phyloP scores from a whole-genome alignment of 2,797 vertebrate genomes.

The Paratrypauchen microcephalus region DNA sequence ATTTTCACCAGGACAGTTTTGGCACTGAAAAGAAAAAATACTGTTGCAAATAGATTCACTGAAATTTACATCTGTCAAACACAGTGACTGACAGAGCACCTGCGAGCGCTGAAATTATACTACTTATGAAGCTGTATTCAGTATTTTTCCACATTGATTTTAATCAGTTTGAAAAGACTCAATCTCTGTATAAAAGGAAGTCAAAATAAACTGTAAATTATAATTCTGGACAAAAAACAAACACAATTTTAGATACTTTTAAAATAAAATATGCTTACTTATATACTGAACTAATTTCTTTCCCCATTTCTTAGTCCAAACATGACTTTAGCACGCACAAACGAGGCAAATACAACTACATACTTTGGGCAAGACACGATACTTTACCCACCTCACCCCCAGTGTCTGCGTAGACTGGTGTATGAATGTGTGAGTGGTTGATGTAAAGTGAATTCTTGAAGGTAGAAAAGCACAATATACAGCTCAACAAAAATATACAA shows the following conservation, averaged over 20 bases:
- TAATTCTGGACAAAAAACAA: background rate
- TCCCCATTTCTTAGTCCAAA: too few relatives aligned
- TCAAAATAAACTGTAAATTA: background rate
- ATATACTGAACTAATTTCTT: too few relatives aligned
- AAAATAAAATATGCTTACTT: background rate
- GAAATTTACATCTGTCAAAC: background rate
- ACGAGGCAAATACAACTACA: too few relatives aligned
- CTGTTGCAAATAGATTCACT: background rate
- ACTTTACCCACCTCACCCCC: too few relatives aligned
- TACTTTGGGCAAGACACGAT: too few relatives aligned
- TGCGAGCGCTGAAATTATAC: slow-evolving; percentile 4
- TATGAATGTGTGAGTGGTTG: too few relatives aligned
- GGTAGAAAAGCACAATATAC: too few relatives aligned
- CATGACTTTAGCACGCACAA: too few relatives aligned
- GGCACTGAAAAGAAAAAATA: background rate
- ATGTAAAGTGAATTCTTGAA: too few relatives aligned
- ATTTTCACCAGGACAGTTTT: background rate
- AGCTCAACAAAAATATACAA: background rate
- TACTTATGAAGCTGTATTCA: too few relatives aligned
- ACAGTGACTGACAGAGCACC: slow-evolving; percentile 7
- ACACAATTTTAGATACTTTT: background rate
- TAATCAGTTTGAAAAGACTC: slow-evolving; percentile 5
- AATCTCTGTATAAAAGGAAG: background rate
- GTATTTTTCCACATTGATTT: background rate
- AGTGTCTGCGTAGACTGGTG: too few relatives aligned